Base-by-base conservation (phyloP, 23 tunicate genomes). In the Trididemnum miniatum region DNA sequence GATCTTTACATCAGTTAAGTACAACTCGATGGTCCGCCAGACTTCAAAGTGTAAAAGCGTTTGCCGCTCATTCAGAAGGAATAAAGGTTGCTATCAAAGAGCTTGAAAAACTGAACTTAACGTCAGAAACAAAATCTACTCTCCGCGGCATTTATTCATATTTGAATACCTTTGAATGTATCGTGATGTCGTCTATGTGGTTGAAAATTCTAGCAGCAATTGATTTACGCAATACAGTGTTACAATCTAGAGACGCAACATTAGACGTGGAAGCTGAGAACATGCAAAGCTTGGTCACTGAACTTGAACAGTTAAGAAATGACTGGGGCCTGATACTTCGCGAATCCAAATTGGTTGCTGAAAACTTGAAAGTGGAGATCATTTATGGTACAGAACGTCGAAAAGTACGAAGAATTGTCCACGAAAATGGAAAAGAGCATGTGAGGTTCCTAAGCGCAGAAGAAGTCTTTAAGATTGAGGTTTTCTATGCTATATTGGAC, bases 201-300 rank as follows among this genome's bases (percentile, higher is more conserved):
- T 62, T 62, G 26, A 62, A 62, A n/a, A 24, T 62, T 62, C 67
- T 62, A 22, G 26, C 67, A 20, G 67, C 67, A 62, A n/a, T 62
- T 62, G 67, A 62, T 62, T 62, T 62, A 62, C 26, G 67, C 26
- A 62, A 62, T 62, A 18, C 25, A 62, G 67, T 62, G 26, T 24
- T 62, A 20, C 67, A 62, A 62, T 20, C 67, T 20, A 62, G 67
- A 62, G 26, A 62, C 3, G 67, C 29, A 62, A 62, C 67, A 62
- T 62, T 62, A 62, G 67, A 62, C 29, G 23, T 62, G 15, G 67
- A 62, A 62, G 29, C 29, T 24, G 67, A 22, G 26, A 62, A 62
- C 67, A 20, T 62, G 67, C 26, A 62, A 62, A 62, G 67, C 67
- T 24, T 62, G 29, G 28, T 62, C 29, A 24, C 15, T 20, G 67